Percentiles rank a stretch among this genome's conserved stretches.
These are phyloP conservation scores for Poecilia gillii DNA, from an alignment of 2,797 vertebrate species.

Conservation along the genomic window DNA sequence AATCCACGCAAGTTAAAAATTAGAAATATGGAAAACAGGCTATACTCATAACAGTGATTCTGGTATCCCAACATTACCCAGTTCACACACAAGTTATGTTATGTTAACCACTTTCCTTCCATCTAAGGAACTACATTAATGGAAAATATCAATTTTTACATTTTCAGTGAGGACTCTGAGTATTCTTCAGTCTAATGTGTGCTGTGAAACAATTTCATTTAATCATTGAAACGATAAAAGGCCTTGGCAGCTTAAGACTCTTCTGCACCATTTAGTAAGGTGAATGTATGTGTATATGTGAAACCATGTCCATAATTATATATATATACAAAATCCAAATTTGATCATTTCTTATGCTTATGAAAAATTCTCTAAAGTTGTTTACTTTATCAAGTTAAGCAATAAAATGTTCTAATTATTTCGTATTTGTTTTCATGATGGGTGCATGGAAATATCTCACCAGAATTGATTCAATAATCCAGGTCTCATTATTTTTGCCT, in stretches of 20 bases:
- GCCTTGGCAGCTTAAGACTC: background rate
- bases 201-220: background rate
- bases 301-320: background rate
- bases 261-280: background rate
- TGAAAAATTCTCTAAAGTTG: background rate
- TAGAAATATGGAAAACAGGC: background rate
- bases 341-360: background rate
- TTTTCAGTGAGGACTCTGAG: background rate
- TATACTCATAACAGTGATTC: background rate
- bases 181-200: background rate
- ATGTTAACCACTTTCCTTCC: background rate
- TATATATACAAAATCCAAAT: background rate
- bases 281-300: background rate
- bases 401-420: background rate
- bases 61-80: background rate
- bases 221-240: background rate
- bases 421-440: background rate
- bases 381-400: background rate
- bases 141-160: background rate
- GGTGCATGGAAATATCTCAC: background rate
- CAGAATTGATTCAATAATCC: conserved; percentile 8
- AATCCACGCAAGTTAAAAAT: background rate
- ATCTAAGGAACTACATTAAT: background rate
- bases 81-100: background rate
- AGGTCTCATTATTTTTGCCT: no score